Conservation (phyloP, 1,140 invertebrate species). For the Ostrea denselamellosa region DNA sequence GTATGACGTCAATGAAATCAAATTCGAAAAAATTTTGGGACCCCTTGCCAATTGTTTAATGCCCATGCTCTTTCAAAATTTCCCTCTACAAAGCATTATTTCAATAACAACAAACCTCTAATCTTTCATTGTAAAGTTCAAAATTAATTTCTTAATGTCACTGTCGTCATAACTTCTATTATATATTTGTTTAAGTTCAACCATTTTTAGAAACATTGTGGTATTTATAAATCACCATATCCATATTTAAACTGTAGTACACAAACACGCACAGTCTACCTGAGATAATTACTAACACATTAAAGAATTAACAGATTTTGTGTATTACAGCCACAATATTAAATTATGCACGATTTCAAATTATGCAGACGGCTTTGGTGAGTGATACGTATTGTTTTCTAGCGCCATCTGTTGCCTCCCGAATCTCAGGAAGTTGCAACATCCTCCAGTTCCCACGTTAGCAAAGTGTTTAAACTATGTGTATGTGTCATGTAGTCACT, state of each 20-base stretch:
- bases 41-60: neutral
- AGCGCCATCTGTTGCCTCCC: too few species aligned
- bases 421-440: too few species aligned
- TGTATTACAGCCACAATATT: too few species aligned
- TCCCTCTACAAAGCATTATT: neutral
- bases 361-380: too few species aligned
- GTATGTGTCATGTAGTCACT: too few species aligned
- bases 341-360: too few species aligned
- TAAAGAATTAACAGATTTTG: too few species aligned
- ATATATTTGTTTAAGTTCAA: neutral
- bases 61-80: neutral
- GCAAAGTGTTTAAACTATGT: too few species aligned
- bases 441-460: too few species aligned
- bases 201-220: neutral
- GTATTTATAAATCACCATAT: neutral
- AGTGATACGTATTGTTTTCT: too few species aligned
- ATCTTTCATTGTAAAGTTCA: neutral
- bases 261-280: neutral
- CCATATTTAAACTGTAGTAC: neutral
- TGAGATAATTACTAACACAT: neutral
- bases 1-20: conserved; percentile 15
- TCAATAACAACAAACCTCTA: neutral
- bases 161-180: neutral
- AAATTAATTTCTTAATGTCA: too few species aligned
- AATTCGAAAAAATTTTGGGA: neutral